Base-by-base conservation (phyloP, 2,888 invertebrate genomes). In the Papilio gigon region DNA sequence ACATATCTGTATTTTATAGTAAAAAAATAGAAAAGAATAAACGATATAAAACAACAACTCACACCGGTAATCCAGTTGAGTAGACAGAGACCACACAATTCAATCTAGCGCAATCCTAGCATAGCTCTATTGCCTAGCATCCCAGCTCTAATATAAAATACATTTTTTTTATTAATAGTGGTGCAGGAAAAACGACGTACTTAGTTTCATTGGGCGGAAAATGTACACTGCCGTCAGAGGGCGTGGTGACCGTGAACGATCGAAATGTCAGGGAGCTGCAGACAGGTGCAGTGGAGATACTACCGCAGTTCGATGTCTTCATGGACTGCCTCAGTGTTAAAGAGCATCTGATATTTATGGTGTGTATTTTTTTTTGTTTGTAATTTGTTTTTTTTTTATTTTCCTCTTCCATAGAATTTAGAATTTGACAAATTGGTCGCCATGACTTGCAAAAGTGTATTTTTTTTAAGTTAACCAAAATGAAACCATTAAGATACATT, bases 281-380 rank as follows among this genome's bases (percentile, higher is more conserved):
- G 27, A 70, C 89, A 85, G 73, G 93, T 84, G 67, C 93, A 1
- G 81, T 86, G 4, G 92, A 91, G 70, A 82, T 95, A 59, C 93
- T 95, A 1, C 95, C 95, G 6, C 96, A 96, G 77, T 93, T 94
- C 67, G 95, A 95, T 77, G 88, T 94, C 22, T 94, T 95, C 74
- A 92, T 95, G 75, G 92, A 93, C 4, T 90, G 89, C 0, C 84
- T 95, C 44, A 95, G 93, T 17, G 94, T 94, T n/a, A 84, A 86
- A 74, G 95, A 95, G 80, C 95, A 95, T 80, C 91, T 95, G 72
- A 81, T 92, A 65, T 95, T 95, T 82, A 94, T 94, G 94, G 95
- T 95, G 70, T n/a, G 22, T 27, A 27, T 17, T 9, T 25, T 30
- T 30, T 14, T 47, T 5, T 12, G 4, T 63, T 17, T n/a, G n/a